Evolutionary conservation across 2,797 vertebrate species (phyloP), one percentile per base, ranked within the genome.

Genomic region (Enteromius trimaculatus): DNA sequence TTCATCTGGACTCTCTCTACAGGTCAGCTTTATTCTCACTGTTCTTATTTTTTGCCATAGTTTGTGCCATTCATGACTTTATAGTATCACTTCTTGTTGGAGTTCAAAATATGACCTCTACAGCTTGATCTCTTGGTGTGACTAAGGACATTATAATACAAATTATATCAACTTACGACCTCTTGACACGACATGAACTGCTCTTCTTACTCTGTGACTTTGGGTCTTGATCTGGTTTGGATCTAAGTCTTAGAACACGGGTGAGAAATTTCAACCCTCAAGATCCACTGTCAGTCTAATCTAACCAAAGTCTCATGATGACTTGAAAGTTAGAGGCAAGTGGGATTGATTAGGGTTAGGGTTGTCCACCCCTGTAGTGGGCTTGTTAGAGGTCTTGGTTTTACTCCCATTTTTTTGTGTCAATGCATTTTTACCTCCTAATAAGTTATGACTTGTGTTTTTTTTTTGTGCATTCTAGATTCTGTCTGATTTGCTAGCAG

Each of bases 1-100:
- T 29, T 94, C 96, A 0, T 95, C 94, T 3, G 91, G 82, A 0
- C 86, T 98, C 68, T 95, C 93, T 31, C 90, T 88, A 1, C 96
- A 98, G 97, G 98, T 99, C 83, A 92, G 93, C 14, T 55, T 31
- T 19, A 4, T 23, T 31, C 6, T 76, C 39, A 37, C 1, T 49
- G 19, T 66, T 0, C 1, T 34, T 76, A 6, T 14, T 60, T 68
- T 75, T 68, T 4, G 29, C 6, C 21, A 19, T 49, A 31, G 29
- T 47, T 65, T 76, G 26, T 39, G 66, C 49, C 17, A 39, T 9
- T 44, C n/a, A 8, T 66, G n/a, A 14, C 62, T 9, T 74, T 11
- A 34, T 60, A 5, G 1, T 7, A 47, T 49, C 7, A 9, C 6
- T 37, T 5, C 1, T 64, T 47, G 10, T 26, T 26, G 39, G 5